Percentiles rank a stretch among this genome's conserved stretches.
Evolutionary conservation across 2,888 invertebrate genomes (phyloP).

Genomic region (Germaria angustata): DNA sequence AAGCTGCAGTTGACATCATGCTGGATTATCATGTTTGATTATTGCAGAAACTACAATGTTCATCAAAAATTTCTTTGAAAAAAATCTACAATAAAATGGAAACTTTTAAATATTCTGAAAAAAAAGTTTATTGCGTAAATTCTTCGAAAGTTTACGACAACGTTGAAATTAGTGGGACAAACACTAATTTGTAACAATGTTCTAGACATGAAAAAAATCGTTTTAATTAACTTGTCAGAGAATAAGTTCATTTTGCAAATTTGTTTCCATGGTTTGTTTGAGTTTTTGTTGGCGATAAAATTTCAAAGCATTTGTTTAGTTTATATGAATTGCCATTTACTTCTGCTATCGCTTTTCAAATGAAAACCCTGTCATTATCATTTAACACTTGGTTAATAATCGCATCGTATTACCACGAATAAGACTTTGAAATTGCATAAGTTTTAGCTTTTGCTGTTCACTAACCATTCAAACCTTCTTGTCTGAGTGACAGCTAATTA

Average conservation of each 20-base stretch:
- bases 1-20: constrained; percentile 25
- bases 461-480: constrained; percentile 17
- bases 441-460: not conserved
- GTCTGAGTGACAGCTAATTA: constrained; percentile 21
- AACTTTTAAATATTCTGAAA: not conserved
- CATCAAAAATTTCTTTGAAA: not conserved
- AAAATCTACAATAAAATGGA: not conserved
- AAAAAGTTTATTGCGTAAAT: not conserved
- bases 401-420: constrained; percentile 43
- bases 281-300: constrained; percentile 31
- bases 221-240: constrained; percentile 29
- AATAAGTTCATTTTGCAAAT: not conserved
- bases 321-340: not conserved
- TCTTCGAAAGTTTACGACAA: not conserved
- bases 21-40: not conserved
- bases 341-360: not conserved
- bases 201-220: not conserved
- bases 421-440: constrained; percentile 53
- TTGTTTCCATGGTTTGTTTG: constrained; percentile 28
- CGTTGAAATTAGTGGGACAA: not conserved
- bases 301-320: constrained; percentile 33
- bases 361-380: constrained; percentile 44
- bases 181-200: not conserved
- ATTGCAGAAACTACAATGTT: not conserved
- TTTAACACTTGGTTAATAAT: constrained; percentile 53